A percentile compares a stretch with the other conserved stretches of the same genome.
Evolutionary conservation across 2,888 invertebrate species (phyloP).

Genomic region (Sesamia inferens): DNA sequence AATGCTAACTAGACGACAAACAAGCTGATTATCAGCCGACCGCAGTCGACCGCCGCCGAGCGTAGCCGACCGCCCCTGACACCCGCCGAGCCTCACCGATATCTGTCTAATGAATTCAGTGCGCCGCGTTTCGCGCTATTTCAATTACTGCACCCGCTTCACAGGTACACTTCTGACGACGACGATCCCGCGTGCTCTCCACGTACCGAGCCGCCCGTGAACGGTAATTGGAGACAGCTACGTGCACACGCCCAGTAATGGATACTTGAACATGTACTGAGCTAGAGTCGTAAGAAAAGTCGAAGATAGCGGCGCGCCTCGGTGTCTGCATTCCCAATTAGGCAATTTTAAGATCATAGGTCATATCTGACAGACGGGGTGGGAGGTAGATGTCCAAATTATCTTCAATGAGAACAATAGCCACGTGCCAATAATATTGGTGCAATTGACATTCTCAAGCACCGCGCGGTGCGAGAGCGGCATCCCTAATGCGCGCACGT

Average conservation of each 20-base stretch:
- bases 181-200: conserved; percentile 42
- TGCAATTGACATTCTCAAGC: conserved; percentile 62
- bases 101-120: conserved; percentile 65
- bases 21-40: conserved; percentile 55
- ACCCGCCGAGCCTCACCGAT: conserved; percentile 25
- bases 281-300: conserved; percentile 24
- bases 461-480: conserved; percentile 16
- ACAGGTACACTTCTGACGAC: conserved; percentile 19
- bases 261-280: conserved; percentile 56
- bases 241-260: conserved; percentile 61
- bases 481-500: conserved; percentile 36
- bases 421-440: conserved; percentile 66
- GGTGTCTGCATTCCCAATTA: conserved; percentile 72
- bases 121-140: conserved; percentile 60
- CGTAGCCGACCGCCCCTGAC: conserved; percentile 13
- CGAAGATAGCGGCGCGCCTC: conserved; percentile 39
- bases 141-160: conserved; percentile 61
- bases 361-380: conserved; percentile 43
- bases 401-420: conserved; percentile 53
- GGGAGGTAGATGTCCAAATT: conserved; percentile 66
- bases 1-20: conserved; percentile 62
- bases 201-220: conserved; percentile 48
- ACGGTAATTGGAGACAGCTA: conserved; percentile 58
- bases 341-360: conserved; percentile 64
- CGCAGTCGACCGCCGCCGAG: conserved; percentile 9